Evolutionary conservation across 2,113 vertebrate species (phyloP).

Genomic region (Prunella fulvescens): DNA sequence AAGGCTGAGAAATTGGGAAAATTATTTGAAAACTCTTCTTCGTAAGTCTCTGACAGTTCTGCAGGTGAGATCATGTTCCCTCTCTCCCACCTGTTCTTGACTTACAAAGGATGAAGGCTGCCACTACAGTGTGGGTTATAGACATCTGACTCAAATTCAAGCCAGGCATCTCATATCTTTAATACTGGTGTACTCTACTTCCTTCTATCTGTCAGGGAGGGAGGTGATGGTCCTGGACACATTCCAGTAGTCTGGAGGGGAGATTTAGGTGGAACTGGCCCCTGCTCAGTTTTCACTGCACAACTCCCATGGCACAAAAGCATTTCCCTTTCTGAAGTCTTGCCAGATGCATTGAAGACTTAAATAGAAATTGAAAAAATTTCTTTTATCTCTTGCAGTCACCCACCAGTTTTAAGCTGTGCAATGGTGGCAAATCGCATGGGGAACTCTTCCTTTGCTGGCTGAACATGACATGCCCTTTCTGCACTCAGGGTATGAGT

Average conservation of each 20-base stretch:
- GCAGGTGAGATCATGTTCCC: not conserved
- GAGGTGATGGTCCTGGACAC: not conserved
- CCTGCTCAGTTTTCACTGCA: not conserved
- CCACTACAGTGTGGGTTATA: not conserved
- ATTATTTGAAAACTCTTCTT: not conserved
- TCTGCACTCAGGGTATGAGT: not conserved
- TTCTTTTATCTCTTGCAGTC: not conserved
- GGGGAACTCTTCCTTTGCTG: not conserved
- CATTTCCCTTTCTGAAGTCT: not conserved
- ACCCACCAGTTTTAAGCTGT: not conserved
- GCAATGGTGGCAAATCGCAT: fast-evolving
- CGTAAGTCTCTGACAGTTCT: not conserved
- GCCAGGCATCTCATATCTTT: not conserved
- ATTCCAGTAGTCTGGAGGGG: not conserved
- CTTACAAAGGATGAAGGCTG: not conserved
- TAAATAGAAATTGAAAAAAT: not conserved
- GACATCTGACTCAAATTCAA: not conserved
- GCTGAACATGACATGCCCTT: not conserved
- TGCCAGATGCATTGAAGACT: not conserved
- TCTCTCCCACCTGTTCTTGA: not conserved
- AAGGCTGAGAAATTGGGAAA: not conserved
- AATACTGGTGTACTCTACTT: not conserved
- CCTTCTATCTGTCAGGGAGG: not conserved
- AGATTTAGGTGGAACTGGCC: not conserved
- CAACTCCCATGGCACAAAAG: not conserved